A percentile compares a stretch with the other conserved stretches of the same genome.
Conservation (phyloP, 2,113 vertebrate genomes). For the Notarius lentiginosus region DNA sequence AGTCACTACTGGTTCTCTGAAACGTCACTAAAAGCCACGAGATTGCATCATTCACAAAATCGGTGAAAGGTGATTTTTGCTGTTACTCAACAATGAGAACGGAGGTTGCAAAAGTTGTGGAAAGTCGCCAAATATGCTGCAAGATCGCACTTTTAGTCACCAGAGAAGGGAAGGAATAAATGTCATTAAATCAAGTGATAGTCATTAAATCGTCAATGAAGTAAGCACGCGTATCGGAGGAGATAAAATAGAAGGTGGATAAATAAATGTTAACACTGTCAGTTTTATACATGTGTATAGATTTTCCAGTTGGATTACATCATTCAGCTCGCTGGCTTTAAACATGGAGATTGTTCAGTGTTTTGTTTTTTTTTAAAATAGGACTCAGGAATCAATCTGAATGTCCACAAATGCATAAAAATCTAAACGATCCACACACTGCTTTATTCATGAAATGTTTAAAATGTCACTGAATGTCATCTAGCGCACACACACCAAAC, state of each 20-base stretch:
- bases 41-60: no score
- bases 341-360: background rate
- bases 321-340: background rate
- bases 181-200: no score
- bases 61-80: no score
- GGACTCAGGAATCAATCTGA: background rate
- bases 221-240: background rate
- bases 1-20: no score
- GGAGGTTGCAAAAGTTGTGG: no score
- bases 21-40: no score
- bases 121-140: no score
- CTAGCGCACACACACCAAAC: conserved; percentile 47
- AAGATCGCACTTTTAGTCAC: no score
- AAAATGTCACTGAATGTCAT: conserved; percentile 33
- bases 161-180: no score
- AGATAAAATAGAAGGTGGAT: background rate
- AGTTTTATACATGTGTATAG: background rate
- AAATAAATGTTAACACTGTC: background rate
- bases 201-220: no score
- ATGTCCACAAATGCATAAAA: background rate
- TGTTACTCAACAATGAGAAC: no score
- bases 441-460: conserved; percentile 55
- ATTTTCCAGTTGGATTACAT: background rate
- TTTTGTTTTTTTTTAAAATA: background rate
- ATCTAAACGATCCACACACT: background rate